Conservation (phyloP, 2,797 vertebrate genomes). For the Sebastes oblongus region DNA sequence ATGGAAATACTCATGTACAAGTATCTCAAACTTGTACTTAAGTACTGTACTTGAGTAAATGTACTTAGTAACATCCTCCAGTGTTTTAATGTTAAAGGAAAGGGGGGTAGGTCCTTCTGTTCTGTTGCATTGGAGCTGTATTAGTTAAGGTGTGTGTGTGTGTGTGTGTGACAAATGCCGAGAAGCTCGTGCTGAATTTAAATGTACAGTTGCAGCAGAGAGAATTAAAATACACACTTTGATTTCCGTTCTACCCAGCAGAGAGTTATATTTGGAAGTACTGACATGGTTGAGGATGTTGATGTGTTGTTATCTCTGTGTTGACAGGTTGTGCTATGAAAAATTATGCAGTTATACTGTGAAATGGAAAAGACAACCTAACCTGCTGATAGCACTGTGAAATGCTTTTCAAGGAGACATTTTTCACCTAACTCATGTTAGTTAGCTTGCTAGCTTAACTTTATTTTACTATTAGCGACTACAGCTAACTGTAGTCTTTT, state of each 20-base stretch:
- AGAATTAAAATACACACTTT: constrained; percentile 17
- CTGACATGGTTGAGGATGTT: background rate
- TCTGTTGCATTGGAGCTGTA: background rate
- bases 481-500: background rate
- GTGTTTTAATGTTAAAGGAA: background rate
- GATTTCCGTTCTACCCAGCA: background rate
- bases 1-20: no score
- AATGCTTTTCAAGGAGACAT: background rate
- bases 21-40: no score
- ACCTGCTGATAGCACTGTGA: background rate
- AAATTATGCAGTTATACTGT: background rate
- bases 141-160: background rate
- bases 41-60: no score
- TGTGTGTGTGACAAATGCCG: background rate
- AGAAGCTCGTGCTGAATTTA: constrained; percentile 1
- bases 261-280: constrained; percentile 41
- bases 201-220: background rate
- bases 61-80: background rate
- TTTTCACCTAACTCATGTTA: background rate
- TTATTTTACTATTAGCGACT: background rate
- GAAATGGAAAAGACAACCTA: background rate
- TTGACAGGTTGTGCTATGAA: constrained; percentile 15
- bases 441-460: background rate
- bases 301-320: constrained; percentile 24
- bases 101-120: background rate